Evolutionary conservation across 2,113 vertebrate species (phyloP), one percentile per base, ranked within the genome.

Genomic region (Arothron firmamentum): DNA sequence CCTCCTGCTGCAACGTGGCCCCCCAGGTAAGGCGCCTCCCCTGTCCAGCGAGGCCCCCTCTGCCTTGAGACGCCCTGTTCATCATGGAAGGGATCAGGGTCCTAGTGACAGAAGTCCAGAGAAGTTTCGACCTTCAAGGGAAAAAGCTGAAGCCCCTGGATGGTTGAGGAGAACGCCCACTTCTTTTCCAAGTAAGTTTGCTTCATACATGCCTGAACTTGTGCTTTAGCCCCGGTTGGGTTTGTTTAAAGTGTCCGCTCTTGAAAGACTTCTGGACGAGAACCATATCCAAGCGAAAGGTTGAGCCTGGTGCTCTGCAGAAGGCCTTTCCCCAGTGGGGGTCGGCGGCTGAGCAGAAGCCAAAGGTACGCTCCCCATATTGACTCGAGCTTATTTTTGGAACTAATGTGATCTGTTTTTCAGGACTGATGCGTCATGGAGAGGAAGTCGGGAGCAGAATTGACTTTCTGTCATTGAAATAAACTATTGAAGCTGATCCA

Each of bases 1-100:
- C 64, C 15, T 75, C 5, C 61, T 85, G 8, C 64, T 85, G 10
- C 69, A 81, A 45, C 50, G 63, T 31, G 77, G 72, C 5, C 82
- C 79, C 52, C 77, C 79, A 45, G 67, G 61, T 18, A 64, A 45
- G 38, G 55, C 70, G 23, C 34, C 47, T 0, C 56, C 9, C 15
- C 8, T 15, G 7, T 59, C 56, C 2, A 4, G 0, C 3, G 50
- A 63, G 5, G 51, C 74, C 0, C 17, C 6, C 0, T 18, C 42
- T 2, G 20, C 52, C 56, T 46, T 49, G 2, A 49, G 45, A 52
- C 10, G 59, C 6, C 9, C n/a, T 1, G 20, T 31, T 67, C 9
- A 38, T 38, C 34, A 11, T 12, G 34, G 34, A 38, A 11, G 9
- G 6, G 34, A 38, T 38, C 34, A 38, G 10, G 34, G 34, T 38